Percentiles rank a stretch among this genome's conserved stretches.
Conservation (phyloP, 2,888 invertebrate genomes). For the Digitonthophagus gazella region DNA sequence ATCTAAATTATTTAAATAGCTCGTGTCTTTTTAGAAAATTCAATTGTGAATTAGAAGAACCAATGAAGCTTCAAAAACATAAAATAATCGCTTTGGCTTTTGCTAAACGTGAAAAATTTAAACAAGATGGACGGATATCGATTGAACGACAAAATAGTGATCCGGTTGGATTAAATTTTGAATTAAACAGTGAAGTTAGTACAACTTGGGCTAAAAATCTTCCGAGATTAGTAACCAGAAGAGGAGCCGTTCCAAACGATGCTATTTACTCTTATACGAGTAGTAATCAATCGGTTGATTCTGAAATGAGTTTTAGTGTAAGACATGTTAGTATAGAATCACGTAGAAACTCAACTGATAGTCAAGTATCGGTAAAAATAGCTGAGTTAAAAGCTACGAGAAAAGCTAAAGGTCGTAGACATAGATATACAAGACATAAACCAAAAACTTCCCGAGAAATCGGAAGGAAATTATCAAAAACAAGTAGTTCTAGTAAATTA, state of each 20-base stretch:
- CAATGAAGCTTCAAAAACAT: constrained; percentile 76
- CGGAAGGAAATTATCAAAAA: constrained; percentile 33
- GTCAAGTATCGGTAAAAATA: constrained; percentile 81
- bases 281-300: constrained; percentile 58
- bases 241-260: constrained; percentile 75
- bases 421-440: constrained; percentile 28
- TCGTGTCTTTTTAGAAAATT: constrained; percentile 60
- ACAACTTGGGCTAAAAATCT: constrained; percentile 91
- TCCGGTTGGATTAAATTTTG: constrained; percentile 79
- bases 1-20: constrained; percentile 4
- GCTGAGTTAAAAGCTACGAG: constrained; percentile 75
- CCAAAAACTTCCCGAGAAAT: constrained; percentile 39
- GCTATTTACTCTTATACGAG: constrained; percentile 56
- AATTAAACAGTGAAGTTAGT: constrained; percentile 76
- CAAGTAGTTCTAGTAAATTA: constrained; percentile 43
- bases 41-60: constrained; percentile 66
- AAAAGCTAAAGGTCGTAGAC: constrained; percentile 54
- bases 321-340: constrained; percentile 84
- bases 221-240: constrained; percentile 79
- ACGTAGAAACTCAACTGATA: constrained; percentile 82
- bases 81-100: constrained; percentile 90
- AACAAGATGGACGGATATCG: constrained; percentile 80
- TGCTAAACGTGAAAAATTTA: constrained; percentile 80
- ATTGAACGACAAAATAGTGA: constrained; percentile 88
- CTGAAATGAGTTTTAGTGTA: constrained; percentile 71